phyloP scores from a whole-genome alignment of 2,888 invertebrate genomes.

The Metellina segmentata region DNA sequence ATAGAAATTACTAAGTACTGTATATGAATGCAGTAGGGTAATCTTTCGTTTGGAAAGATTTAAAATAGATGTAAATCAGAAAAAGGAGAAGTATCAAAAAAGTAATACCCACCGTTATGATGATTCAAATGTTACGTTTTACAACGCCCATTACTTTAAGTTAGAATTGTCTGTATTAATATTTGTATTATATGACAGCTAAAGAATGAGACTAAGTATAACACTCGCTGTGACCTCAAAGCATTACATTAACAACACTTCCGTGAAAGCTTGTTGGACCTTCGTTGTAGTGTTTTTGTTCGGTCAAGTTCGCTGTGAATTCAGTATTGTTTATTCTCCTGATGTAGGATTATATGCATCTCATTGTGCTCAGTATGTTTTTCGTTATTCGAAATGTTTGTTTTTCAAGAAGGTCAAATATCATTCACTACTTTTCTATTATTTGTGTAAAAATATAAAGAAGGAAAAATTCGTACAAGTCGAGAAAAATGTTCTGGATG shows the following conservation, averaged over 20 bases:
- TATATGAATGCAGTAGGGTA: too few species aligned
- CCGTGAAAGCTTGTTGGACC: constrained; percentile 4
- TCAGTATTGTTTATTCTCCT: constrained; percentile 1
- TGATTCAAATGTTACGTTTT: too few species aligned
- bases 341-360: neutral
- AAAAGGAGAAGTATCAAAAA: too few species aligned
- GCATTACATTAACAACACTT: constrained; percentile 14
- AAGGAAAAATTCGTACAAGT: neutral
- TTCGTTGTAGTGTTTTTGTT: neutral
- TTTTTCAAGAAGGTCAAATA: neutral
- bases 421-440: neutral
- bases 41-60: too few species aligned
- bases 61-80: too few species aligned
- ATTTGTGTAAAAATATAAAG: neutral
- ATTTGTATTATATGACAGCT: too few species aligned
- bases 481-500: neutral
- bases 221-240: constrained; percentile 28
- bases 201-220: neutral
- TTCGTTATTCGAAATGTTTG: neutral
- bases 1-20: too few species aligned
- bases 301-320: constrained; percentile 40
- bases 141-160: too few species aligned
- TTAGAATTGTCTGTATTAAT: too few species aligned
- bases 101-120: too few species aligned
- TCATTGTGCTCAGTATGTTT: neutral